These are phyloP conservation scores for Acanthis flammea DNA, from an alignment of 2,797 vertebrate species.

Conservation along the genomic window DNA sequence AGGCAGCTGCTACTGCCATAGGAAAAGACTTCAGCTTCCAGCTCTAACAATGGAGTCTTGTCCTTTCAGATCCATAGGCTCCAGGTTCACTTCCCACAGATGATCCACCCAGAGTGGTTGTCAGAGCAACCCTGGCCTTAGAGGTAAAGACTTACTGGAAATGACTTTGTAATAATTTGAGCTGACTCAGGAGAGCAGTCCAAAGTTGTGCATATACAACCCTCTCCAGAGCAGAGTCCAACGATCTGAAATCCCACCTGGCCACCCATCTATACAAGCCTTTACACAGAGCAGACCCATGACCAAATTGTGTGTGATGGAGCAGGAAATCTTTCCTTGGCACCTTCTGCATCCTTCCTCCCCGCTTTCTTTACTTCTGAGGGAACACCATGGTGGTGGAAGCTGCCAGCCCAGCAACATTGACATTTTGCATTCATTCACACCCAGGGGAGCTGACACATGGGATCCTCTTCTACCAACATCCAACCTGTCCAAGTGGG, in stretches of 20 bases:
- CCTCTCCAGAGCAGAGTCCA: neutral
- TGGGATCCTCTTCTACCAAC: neutral
- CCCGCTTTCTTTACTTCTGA: neutral
- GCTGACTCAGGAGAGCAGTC: neutral
- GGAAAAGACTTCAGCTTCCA: neutral
- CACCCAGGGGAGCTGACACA: neutral
- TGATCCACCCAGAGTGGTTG: conserved; percentile 1
- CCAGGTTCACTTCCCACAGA: conserved; percentile 21
- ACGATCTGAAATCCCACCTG: neutral
- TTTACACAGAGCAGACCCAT: neutral
- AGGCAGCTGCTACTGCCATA: neutral
- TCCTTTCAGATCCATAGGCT: neutral
- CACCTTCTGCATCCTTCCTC: neutral
- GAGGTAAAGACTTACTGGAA: conserved; percentile 40
- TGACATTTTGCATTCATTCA: neutral
- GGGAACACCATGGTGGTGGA: neutral
- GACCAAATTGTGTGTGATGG: neutral
- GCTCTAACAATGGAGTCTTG: conserved; percentile 8
- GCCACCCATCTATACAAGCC: neutral
- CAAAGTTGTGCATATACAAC: neutral
- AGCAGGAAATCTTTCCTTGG: neutral
- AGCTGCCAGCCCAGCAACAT: neutral
- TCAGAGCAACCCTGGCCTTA: conserved; percentile 35
- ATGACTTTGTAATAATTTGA: conserved; percentile 18
- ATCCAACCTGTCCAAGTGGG: accelerated